Percentiles rank a stretch among this genome's conserved stretches.
Conservation (phyloP, 1,140 invertebrate genomes). For the Pachyrhynchus sulphureomaculatus region DNA sequence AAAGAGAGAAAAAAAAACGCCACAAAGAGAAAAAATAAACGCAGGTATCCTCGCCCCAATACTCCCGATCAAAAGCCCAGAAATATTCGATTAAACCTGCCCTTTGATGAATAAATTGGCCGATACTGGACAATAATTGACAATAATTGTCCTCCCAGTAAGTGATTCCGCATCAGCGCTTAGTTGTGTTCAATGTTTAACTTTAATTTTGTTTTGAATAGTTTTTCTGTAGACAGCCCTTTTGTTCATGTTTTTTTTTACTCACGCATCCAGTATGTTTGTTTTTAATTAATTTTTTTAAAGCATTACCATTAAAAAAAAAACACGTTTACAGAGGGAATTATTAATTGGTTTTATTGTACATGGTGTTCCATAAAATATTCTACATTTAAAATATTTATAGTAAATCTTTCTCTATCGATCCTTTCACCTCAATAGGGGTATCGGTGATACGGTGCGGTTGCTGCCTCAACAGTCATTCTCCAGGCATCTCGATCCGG, state of each 20-base stretch:
- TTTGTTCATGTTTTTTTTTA: not conserved
- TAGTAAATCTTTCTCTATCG: not conserved
- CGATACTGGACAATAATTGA: not conserved
- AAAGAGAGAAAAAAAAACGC: no score
- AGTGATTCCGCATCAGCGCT: conserved; percentile 3
- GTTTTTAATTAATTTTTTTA: not conserved
- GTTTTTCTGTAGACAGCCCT: not conserved
- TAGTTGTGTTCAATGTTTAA: not conserved
- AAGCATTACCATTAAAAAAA: no score
- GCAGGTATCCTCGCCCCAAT: not conserved
- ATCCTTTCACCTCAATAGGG: no score
- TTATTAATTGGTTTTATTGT: not conserved
- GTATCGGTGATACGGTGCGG: no score
- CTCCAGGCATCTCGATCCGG: no score
- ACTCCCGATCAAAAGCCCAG: not conserved
- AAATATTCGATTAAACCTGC: conserved; percentile 1
- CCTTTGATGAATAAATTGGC: not conserved
- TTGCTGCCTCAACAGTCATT: no score
- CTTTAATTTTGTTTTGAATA: not conserved
- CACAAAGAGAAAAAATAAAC: no score
- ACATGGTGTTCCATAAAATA: not conserved
- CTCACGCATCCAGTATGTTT: no score
- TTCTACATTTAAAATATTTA: no score
- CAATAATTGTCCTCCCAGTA: not conserved
- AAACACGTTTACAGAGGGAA: no score